Base-by-base conservation (phyloP, 2,113 vertebrate species). In the Thymallus thymallus region DNA sequence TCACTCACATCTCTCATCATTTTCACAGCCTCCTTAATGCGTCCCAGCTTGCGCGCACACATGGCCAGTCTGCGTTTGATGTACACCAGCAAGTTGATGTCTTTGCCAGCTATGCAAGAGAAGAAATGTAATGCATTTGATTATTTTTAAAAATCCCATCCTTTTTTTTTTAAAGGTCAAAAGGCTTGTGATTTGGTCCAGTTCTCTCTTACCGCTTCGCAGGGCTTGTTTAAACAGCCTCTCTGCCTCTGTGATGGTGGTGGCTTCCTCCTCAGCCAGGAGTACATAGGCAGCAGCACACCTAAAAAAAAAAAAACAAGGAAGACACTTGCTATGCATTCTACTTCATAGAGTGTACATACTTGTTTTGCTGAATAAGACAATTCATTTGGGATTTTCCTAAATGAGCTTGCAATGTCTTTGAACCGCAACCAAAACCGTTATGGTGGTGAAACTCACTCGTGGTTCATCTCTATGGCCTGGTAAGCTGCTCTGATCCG, bases 1-100 rank as follows among this genome's bases (percentile, higher is more conserved):
- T 55, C 72, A 96, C 97, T 98, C 91, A 99, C 97, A 86, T 99
- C 97, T 96, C 98, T 96, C 96, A 99, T 99, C 93, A 99, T 98
- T 93, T 99, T 99, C 66, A 98, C 96, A 51, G 97, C 96, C 92
- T 99, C 97, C 91, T 95, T 94, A 83, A 99, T 96, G 82, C 96
- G 93, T 69, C 98, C 98, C 85, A 99, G 93, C 77, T 96, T 99
- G 70, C 98, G 96, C 30, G 98, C 95, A 90, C 98, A 99, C 97
- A 99, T 99, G 32, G 98, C 98, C 63, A 99, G 86, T 84, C 98
- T 96, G 82, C 97, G 94, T 86, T 97, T 99, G 89, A 97, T 96
- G 80, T 99, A 99, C 0, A 98, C 96, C 87, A 99, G 83, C 0
- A 99, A 94, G 90, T 99, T 99, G 79, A 96, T 97, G 86, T 99